Percentiles rank a stretch among this genome's conserved stretches.
Conservation (phyloP, 1,140 invertebrate genomes). For the Nymphalis io region DNA sequence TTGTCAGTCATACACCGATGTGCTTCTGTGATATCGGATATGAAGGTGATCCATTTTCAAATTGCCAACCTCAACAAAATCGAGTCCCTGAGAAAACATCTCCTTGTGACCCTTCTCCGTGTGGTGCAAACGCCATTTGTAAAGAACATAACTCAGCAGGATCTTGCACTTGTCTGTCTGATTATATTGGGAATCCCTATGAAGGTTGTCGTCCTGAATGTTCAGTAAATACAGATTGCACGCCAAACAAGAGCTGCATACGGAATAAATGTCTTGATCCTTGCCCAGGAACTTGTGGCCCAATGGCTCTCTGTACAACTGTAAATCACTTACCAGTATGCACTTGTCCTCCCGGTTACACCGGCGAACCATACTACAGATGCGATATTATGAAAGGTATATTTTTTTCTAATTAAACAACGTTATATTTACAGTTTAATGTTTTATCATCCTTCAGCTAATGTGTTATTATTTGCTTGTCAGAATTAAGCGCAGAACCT, state of each 20-base stretch:
- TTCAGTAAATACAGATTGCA: slow-evolving; percentile 84
- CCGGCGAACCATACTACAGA: slow-evolving; percentile 83
- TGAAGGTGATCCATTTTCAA: slow-evolving; percentile 84
- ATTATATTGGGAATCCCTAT: slow-evolving; percentile 87
- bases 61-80: slow-evolving; percentile 63
- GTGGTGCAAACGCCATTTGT: slow-evolving; percentile 85
- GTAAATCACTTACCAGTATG: slow-evolving; percentile 87
- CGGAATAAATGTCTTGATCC: slow-evolving; percentile 87
- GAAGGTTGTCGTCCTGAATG: slow-evolving; percentile 87
- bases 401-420: slow-evolving; percentile 19
- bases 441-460: not conserved
- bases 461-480: slow-evolving; percentile 49
- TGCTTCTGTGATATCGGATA: slow-evolving; percentile 84
- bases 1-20: slow-evolving; percentile 85
- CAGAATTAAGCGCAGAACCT: slow-evolving; percentile 56
- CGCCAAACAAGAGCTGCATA: slow-evolving; percentile 85
- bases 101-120: slow-evolving; percentile 86
- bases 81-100: slow-evolving; percentile 49
- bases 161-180: slow-evolving; percentile 84
- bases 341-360: slow-evolving; percentile 85
- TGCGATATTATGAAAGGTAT: slow-evolving; percentile 74
- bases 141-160: slow-evolving; percentile 84
- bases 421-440: not conserved
- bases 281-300: slow-evolving; percentile 86
- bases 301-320: slow-evolving; percentile 87